Conservation (phyloP, 2,113 vertebrate species). For the Oryzias javanicus region DNA sequence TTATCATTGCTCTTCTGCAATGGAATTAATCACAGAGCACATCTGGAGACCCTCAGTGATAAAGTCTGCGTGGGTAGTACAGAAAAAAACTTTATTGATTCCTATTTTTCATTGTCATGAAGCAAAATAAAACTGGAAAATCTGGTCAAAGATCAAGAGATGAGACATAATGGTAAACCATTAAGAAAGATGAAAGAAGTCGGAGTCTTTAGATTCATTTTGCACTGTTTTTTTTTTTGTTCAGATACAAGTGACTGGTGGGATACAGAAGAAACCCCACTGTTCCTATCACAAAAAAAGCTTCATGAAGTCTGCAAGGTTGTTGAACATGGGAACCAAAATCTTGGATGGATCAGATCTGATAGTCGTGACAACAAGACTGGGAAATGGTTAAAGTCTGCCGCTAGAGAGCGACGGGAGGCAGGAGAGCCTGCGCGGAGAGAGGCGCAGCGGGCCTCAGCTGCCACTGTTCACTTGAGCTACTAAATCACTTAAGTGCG, state of each 20-base stretch:
- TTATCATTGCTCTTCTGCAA: constrained; percentile 40
- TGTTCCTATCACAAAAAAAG: no score
- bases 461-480: background rate
- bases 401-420: constrained; percentile 75
- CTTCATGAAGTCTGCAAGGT: no score
- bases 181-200: constrained; percentile 31
- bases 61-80: constrained; percentile 42
- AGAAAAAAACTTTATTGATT: constrained; percentile 53
- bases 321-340: constrained; percentile 18
- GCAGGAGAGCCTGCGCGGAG: constrained; percentile 21
- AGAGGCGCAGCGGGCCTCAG: constrained; percentile 13
- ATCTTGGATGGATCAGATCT: constrained; percentile 5
- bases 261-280: no score
- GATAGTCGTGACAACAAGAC: background rate
- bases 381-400: constrained; percentile 26
- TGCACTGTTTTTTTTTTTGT: no score
- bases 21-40: constrained; percentile 51
- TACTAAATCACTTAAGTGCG: no score
- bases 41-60: constrained; percentile 68
- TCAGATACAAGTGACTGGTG: no score
- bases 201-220: no score
- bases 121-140: background rate
- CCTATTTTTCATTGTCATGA: constrained; percentile 42
- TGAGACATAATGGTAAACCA: constrained; percentile 43
- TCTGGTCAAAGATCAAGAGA: constrained; percentile 24